Evolutionary conservation across 2,888 invertebrate species (phyloP).

Genomic region (Euspilapteryx auroguttella): DNA sequence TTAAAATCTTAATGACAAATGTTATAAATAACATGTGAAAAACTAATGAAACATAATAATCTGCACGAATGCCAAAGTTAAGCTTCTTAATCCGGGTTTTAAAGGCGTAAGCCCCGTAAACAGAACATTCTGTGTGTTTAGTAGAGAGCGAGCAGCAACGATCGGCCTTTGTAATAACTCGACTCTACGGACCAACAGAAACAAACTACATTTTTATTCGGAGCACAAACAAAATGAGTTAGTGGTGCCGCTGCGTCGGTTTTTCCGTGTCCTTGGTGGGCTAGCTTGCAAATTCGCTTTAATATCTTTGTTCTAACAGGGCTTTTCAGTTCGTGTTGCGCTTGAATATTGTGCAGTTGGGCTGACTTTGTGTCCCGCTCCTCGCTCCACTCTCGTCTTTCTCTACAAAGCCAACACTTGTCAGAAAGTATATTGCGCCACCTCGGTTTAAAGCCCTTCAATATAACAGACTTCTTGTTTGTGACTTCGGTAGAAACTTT

Average conservation of each 20-base stretch:
- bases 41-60: constrained; percentile 2
- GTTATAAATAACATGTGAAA: no score
- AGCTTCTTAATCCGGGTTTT: constrained; percentile 4
- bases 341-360: constrained; percentile 30
- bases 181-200: constrained; percentile 30
- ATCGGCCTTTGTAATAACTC: constrained; percentile 2
- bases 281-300: constrained; percentile 52
- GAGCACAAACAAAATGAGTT: constrained; percentile 50
- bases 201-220: constrained; percentile 52
- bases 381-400: constrained; percentile 18
- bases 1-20: no score
- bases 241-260: constrained; percentile 40
- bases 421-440: no score
- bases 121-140: constrained; percentile 19
- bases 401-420: constrained; percentile 11
- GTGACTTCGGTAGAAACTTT: no score
- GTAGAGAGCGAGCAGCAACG: constrained; percentile 11
- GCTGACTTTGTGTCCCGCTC: constrained; percentile 30
- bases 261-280: constrained; percentile 33
- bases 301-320: constrained; percentile 53
- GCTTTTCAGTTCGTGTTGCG: constrained; percentile 42
- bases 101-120: constrained; percentile 10
- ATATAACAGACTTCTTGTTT: no score
- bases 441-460: no score
- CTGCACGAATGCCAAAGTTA: constrained; percentile 1